Base-by-base conservation (phyloP, 1,140 invertebrate genomes). In the Sesamia nonagrioides region DNA sequence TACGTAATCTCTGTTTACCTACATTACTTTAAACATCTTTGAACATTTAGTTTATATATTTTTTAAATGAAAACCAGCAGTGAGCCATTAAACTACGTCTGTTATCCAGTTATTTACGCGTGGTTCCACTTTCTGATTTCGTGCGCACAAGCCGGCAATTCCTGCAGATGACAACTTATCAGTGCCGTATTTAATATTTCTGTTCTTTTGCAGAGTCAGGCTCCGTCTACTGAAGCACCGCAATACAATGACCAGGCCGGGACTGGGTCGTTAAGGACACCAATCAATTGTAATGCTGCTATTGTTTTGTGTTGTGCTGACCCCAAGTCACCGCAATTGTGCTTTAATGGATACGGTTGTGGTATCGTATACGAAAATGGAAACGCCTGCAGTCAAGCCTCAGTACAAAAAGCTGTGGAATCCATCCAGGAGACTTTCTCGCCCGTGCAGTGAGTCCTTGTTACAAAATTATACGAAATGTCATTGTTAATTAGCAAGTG, bases 311-410 rank as follows among this genome's bases (percentile, higher is more conserved):
- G 84, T 63, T 86, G 84, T 66, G 68, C 80, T 1, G 60, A 73
- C 7, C 27, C 73, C 5, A 60, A 75, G 15, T 4, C 27, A 21
- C 81, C 81, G 27, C 78, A 79, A 60, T 78, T n/a, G 18, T 86
- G 84, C 58, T 86, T 86, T 69, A 81, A 61, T 13, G 69, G 56
- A 17, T 37, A 82, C 2, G 82, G 82, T 0, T 86, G 84, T 66
- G 66, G 13, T 15, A 68, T 63, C 27, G 58, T 78, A 9, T 82
- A 73, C 37, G 66, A 69, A 17, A 74, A 69, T 45, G 76, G 80
- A 9, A 66, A 74, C 9, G 72, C 78, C 1, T 84, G 84, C 40
- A 72, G 68, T 15, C 9, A 33, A 2, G 58, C 79, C 0, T 77
- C 84, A 2, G 79, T 84, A 13, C 33, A 45, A 6, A 54, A 54